These are phyloP conservation scores for Drosophila biarmipes DNA, from an alignment of 1,140 invertebrate genomes.

Conservation along the genomic window DNA sequence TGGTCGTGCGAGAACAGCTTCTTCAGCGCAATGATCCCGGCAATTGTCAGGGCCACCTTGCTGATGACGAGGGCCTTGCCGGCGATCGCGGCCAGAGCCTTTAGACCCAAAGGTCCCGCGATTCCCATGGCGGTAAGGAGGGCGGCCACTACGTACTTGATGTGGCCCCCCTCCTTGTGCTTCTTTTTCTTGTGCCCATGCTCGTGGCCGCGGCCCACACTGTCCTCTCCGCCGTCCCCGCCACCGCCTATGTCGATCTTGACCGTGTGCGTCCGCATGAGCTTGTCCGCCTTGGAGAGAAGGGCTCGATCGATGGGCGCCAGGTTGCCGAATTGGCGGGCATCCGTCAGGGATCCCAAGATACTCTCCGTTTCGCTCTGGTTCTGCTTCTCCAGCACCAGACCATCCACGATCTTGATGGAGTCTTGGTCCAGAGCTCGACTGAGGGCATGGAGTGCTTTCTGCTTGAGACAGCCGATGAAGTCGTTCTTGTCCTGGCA, in stretches of 20 bases:
- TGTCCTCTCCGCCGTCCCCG: background rate
- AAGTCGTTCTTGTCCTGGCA: constrained; percentile 87
- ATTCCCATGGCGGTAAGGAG: constrained; percentile 88
- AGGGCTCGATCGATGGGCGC: constrained; percentile 73
- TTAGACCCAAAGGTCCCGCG: constrained; percentile 86
- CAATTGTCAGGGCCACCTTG: constrained; percentile 89
- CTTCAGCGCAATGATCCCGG: constrained; percentile 89
- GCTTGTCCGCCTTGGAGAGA: constrained; percentile 73
- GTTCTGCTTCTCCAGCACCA: constrained; percentile 86
- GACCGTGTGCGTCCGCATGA: constrained; percentile 76
- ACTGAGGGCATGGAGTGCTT: constrained; percentile 85
- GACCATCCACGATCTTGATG: constrained; percentile 86
- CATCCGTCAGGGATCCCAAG: constrained; percentile 66
- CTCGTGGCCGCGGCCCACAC: constrained; percentile 48
- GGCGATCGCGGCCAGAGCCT: constrained; percentile 88
- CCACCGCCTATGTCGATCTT: constrained; percentile 66
- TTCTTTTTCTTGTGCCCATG: constrained; percentile 69
- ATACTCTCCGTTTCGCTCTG: constrained; percentile 84
- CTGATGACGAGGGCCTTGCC: constrained; percentile 89
- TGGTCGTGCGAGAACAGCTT: constrained; percentile 88
- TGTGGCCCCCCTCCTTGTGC: constrained; percentile 68
- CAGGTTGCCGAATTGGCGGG: constrained; percentile 65
- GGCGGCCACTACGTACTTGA: constrained; percentile 87
- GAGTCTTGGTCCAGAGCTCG: constrained; percentile 86
- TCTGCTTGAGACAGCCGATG: constrained; percentile 86